Conservation (phyloP, 2,888 invertebrate genomes). For the Melieria crassipennis region DNA sequence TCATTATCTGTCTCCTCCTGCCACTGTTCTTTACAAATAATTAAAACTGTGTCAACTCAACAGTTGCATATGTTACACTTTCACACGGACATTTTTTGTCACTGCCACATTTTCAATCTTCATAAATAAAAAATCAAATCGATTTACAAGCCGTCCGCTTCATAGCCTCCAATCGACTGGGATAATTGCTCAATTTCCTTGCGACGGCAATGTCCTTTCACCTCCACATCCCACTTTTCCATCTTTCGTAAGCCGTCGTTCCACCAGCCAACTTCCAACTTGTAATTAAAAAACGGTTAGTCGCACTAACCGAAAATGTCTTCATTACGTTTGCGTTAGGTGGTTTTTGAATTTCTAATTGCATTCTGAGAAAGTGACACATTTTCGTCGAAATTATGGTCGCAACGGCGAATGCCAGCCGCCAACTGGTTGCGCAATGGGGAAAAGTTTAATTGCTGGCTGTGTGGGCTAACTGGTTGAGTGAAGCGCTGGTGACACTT, state of each 20-base stretch:
- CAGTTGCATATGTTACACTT: background rate
- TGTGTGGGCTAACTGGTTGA: background rate
- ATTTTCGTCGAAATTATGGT: slow-evolving; percentile 13
- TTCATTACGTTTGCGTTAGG: slow-evolving; percentile 30
- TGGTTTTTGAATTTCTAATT: slow-evolving; percentile 31
- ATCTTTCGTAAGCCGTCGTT: background rate
- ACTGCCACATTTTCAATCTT: no score
- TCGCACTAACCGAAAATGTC: slow-evolving; percentile 20
- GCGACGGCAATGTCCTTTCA: background rate
- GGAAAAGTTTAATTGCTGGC: background rate
- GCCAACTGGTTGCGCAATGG: no score
- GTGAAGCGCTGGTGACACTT: background rate
- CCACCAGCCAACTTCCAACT: background rate
- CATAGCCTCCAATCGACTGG: background rate
- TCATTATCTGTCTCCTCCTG: no score
- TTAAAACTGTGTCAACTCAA: background rate
- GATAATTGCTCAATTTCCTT: slow-evolving; percentile 1
- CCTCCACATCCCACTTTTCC: background rate
- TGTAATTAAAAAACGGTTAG: slow-evolving; percentile 33
- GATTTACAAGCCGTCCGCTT: no score
- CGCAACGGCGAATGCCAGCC: background rate
- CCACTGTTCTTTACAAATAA: background rate
- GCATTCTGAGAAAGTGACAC: slow-evolving; percentile 31
- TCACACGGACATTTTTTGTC: no score
- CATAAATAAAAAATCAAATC: no score